Evolutionary conservation across 2,888 invertebrate genomes (phyloP), one percentile per base, ranked within the genome.

Genomic region (Sinohyriopsis cumingii): DNA sequence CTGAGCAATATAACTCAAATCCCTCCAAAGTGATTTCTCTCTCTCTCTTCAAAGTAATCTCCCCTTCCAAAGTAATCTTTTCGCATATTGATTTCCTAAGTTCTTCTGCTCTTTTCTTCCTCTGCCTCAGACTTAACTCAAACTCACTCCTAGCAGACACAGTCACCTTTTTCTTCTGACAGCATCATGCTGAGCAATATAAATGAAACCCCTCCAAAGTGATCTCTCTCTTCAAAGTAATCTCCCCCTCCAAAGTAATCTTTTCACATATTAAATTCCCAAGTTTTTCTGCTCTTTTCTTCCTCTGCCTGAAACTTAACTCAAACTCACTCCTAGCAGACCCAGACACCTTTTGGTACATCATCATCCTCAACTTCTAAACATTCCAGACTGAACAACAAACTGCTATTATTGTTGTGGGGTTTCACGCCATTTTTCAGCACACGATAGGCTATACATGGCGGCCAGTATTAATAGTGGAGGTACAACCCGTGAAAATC

Each of bases 361-460:
- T 68, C 72, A 33, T 68, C 72, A 55, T 61, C 45, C 15, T 61
- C 62, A n/a, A 72, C 55, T 20, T 55, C 65, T n/a, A 71, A n/a
- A 53, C 68, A 72, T 5, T 65, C 62, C 20, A 72, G 20, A 53
- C 68, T 65, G 24, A 72, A 72, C 72, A 68, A n/a, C n/a, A n/a
- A n/a, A n/a, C n/a, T n/a, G n/a, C n/a, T n/a, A n/a, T n/a, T n/a
- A n/a, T n/a, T n/a, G n/a, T n/a, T n/a, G n/a, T n/a, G n/a, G n/a
- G n/a, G n/a, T n/a, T n/a, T n/a, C n/a, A n/a, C n/a, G n/a, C n/a
- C n/a, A n/a, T n/a, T n/a, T n/a, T n/a, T n/a, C n/a, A n/a, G n/a
- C n/a, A n/a, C n/a, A n/a, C n/a, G n/a, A n/a, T n/a, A n/a, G n/a
- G n/a, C n/a, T n/a, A n/a, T n/a, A n/a, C n/a, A n/a, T n/a, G n/a